Evolutionary conservation across 2,113 vertebrate species (phyloP).

Genomic region (Neolamprologus cancellatus): DNA sequence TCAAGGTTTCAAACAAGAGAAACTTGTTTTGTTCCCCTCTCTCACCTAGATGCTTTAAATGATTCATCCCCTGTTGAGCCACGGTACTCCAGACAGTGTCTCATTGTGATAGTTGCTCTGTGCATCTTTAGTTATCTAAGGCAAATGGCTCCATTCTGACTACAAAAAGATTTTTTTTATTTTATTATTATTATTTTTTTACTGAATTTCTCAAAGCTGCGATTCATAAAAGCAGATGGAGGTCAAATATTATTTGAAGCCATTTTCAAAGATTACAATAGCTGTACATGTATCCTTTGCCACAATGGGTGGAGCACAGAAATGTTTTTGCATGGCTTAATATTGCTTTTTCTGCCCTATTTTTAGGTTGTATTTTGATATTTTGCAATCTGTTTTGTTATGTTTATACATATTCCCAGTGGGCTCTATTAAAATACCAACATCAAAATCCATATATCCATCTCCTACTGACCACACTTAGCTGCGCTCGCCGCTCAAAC

Average conservation of each 20-base stretch:
- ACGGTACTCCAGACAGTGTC: not conserved
- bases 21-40: conserved; percentile 11
- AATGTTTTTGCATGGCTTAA: not conserved
- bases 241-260: conserved; percentile 13
- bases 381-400: conserved; percentile 21
- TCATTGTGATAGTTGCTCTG: conserved; percentile 11
- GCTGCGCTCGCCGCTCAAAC: not conserved
- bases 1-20: conserved; percentile 15
- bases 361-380: conserved; percentile 34
- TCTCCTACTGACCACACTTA: conserved; percentile 30
- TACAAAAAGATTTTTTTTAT: not conserved
- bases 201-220: not conserved
- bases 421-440: conserved; percentile 51
- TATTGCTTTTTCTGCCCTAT: not conserved
- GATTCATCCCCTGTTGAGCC: conserved; percentile 25
- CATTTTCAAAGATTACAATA: not conserved
- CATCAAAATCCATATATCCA: conserved; percentile 45
- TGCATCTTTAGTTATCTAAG: not conserved
- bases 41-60: not conserved
- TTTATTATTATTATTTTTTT: not conserved
- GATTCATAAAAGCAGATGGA: not conserved
- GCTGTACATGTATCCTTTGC: not conserved
- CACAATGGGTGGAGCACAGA: not conserved
- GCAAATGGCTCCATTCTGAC: not conserved
- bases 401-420: conserved; percentile 27